Conservation (phyloP, 2,797 vertebrate genomes). For the Sarcophilus harrisii region DNA sequence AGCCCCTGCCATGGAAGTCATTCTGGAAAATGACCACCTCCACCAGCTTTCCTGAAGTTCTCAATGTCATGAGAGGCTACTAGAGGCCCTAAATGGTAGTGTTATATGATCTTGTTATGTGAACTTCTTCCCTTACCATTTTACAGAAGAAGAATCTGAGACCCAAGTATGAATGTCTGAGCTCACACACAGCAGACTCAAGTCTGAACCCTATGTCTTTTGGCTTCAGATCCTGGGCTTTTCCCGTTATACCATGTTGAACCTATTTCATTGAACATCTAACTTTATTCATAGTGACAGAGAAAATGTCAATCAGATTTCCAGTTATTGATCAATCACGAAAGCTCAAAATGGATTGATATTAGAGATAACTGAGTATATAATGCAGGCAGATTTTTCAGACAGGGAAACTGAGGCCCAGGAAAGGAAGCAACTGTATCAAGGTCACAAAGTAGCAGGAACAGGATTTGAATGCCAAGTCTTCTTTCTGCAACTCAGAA, state of each 20-base stretch:
- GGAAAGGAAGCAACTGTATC: neutral
- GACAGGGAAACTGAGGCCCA: neutral
- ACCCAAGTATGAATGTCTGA: neutral
- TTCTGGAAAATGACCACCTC: neutral
- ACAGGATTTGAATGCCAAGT: neutral
- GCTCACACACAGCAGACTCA: neutral
- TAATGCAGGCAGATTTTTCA: neutral
- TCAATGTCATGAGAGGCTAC: neutral
- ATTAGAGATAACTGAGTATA: neutral
- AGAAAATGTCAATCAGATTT: neutral
- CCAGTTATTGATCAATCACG: neutral
- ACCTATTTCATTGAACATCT: neutral
- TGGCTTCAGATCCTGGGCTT: neutral
- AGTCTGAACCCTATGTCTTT: neutral
- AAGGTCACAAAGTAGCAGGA: neutral
- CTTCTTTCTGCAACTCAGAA: neutral
- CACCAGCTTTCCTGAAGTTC: neutral
- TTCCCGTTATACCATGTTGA: neutral
- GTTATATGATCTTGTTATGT: neutral
- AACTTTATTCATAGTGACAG: neutral
- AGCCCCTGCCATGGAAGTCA: neutral
- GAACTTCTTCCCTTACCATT: neutral
- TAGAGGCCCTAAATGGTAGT: neutral
- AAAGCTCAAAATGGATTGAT: neutral
- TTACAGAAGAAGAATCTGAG: neutral